Percentiles rank a stretch among this genome's conserved stretches.
phyloP scores from a whole-genome alignment of 2,888 invertebrate genomes.

The Dasypolia templi region DNA sequence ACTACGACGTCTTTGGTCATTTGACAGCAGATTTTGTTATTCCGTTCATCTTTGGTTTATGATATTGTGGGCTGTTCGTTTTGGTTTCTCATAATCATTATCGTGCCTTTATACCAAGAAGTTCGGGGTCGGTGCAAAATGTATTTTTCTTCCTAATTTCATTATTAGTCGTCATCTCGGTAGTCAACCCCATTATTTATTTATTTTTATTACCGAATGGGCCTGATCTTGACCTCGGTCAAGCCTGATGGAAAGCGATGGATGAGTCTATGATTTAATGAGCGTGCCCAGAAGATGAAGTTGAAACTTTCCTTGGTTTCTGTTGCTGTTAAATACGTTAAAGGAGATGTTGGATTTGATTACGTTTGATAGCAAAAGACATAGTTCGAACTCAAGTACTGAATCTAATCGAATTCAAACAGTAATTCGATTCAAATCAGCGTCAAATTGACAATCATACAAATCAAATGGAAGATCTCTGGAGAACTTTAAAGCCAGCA shows the following conservation, averaged over 20 bases:
- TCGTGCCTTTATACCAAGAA: not conserved
- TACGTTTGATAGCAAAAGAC: not conserved
- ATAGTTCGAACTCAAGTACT: not conserved
- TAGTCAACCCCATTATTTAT: too few relatives aligned
- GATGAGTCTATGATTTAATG: too few relatives aligned
- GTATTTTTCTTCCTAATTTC: too few relatives aligned
- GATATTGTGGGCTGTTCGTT: slow-evolving; percentile 7
- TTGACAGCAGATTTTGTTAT: slow-evolving; percentile 50
- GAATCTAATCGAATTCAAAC: not conserved
- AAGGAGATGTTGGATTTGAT: not conserved
- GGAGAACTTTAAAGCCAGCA: not conserved
- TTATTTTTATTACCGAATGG: too few relatives aligned
- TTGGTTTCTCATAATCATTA: not conserved
- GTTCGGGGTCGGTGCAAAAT: not conserved
- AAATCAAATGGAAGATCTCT: not conserved
- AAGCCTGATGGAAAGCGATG: too few relatives aligned
- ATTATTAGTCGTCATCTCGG: too few relatives aligned
- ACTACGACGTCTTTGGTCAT: slow-evolving; percentile 56
- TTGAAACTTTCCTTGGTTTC: too few relatives aligned
- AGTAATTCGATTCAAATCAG: not conserved
- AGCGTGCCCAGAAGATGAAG: too few relatives aligned
- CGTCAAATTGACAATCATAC: not conserved
- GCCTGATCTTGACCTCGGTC: too few relatives aligned
- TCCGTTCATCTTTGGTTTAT: slow-evolving; percentile 30
- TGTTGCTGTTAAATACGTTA: too few relatives aligned